phyloP scores from a whole-genome alignment of 2,888 invertebrate species.

The Pasiphila rectangulata region DNA sequence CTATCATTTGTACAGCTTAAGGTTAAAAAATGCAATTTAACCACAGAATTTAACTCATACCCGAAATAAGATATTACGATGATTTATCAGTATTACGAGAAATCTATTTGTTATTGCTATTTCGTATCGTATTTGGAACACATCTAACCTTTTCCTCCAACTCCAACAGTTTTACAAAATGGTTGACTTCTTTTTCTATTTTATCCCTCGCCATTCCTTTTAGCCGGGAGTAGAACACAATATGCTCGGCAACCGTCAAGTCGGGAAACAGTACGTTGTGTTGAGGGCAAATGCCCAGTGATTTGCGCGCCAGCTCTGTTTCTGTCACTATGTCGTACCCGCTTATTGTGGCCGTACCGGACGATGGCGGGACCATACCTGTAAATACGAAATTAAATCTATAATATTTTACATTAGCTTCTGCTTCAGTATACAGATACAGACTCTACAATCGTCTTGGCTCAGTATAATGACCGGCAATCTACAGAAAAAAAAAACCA shows the following conservation, averaged over 20 bases:
- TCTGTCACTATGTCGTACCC: conserved; percentile 86
- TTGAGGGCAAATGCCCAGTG: conserved; percentile 91
- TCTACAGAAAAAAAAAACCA: too few species aligned
- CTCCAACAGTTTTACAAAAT: conserved; percentile 84
- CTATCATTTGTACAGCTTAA: too few species aligned
- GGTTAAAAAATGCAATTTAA: too few species aligned
- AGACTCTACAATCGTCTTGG: too few species aligned
- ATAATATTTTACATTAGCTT: background rate
- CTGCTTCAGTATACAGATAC: too few species aligned
- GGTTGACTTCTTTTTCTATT: conserved; percentile 82
- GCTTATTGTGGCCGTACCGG: conserved; percentile 86
- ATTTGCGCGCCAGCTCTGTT: conserved; percentile 85
- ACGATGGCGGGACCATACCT: conserved; percentile 86
- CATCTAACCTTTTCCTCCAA: conserved; percentile 82
- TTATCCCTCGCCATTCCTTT: conserved; percentile 81
- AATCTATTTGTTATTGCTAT: background rate
- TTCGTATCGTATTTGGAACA: background rate
- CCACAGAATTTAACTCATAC: too few species aligned
- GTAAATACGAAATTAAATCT: too few species aligned
- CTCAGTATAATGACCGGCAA: too few species aligned
- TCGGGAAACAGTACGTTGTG: conserved; percentile 93
- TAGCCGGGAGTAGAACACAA: conserved; percentile 89
- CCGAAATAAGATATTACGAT: too few species aligned
- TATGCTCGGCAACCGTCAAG: conserved; percentile 91
- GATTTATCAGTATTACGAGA: background rate